Conservation (phyloP, 2,888 invertebrate species). For the Zeuzera pyrina region DNA sequence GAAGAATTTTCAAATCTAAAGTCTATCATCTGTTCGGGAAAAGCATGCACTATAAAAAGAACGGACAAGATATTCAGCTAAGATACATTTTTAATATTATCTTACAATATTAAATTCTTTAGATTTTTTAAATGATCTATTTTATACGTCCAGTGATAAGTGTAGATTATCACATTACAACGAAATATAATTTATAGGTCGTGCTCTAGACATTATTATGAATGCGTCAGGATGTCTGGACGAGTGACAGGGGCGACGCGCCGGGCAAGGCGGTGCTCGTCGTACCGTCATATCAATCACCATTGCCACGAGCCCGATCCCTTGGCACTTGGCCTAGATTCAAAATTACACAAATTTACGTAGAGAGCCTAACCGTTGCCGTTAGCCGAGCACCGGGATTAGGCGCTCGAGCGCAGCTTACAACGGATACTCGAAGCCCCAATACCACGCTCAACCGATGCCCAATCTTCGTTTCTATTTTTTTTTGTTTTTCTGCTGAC, state of each 20-base stretch:
- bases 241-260: slow-evolving; percentile 34
- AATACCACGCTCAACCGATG: slow-evolving; percentile 55
- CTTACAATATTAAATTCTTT: neutral
- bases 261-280: slow-evolving; percentile 41
- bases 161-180: slow-evolving; percentile 1
- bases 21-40: too few species aligned
- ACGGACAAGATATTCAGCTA: too few species aligned
- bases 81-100: neutral
- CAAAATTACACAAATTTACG: slow-evolving; percentile 71
- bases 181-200: neutral
- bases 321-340: slow-evolving; percentile 71
- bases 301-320: slow-evolving; percentile 58
- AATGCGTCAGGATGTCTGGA: slow-evolving; percentile 45
- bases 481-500: slow-evolving; percentile 13
- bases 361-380: slow-evolving; percentile 56
- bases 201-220: slow-evolving; percentile 25
- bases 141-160: neutral
- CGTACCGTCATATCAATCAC: slow-evolving; percentile 67
- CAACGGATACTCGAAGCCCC: slow-evolving; percentile 41
- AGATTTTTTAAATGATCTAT: neutral
- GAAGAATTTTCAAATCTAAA: too few species aligned
- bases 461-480: slow-evolving; percentile 34
- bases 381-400: slow-evolving; percentile 56
- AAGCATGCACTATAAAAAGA: too few species aligned
- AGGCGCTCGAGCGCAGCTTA: slow-evolving; percentile 55